Evolutionary conservation across 2,888 invertebrate genomes (phyloP), one percentile per base, ranked within the genome.

Genomic region (Adelphocoris suturalis): DNA sequence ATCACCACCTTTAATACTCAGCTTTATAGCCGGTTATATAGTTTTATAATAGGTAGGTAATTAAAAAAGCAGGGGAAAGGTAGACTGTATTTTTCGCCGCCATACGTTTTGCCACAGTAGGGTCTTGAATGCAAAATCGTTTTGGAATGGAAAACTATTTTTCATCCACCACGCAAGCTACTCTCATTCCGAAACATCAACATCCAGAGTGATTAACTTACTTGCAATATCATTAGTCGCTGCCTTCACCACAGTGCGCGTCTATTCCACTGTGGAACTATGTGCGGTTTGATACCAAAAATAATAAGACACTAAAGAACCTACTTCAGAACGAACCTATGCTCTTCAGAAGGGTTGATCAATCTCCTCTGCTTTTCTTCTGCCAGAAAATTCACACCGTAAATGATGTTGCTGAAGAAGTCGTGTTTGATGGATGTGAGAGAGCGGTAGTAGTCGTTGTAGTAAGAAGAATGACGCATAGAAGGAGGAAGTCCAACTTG

Each of bases 351-450:
- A 27, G 93, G 93, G 61, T 92, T 92, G 3, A 92, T 92, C 47
- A 94, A 92, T 81, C 93, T 92, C 75, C 92, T 92, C 91, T 94
- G 93, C 90, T 94, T 93, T 47, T 93, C 92, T 90, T 93, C 93
- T 85, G 93, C 93, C 55, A 93, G 92, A 92, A 94, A 95, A 1
- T 92, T 92, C 68, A 94, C 93, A 0, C 94, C 94, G 91, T 94
- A 93, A 76, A 94, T 93, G 5, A 94, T 92, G 92, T 95, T 95
- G 89, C 93, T 93, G 92, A 95, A 95, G 91, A 95, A 94, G 92
- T 95, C 94, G 27, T 93, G 93, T 91, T 93, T 94, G 91, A 95
- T 93, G 68, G 95, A 93, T 37, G 92, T 93, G 82, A 94, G 92
- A 81, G 93, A 92, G 19, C 92, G 92, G 92, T 94, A 94, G 91